Percentiles rank a stretch among this genome's conserved stretches.
phyloP scores from a whole-genome alignment of 1,140 invertebrate genomes.

The Lepidurus couesii region DNA sequence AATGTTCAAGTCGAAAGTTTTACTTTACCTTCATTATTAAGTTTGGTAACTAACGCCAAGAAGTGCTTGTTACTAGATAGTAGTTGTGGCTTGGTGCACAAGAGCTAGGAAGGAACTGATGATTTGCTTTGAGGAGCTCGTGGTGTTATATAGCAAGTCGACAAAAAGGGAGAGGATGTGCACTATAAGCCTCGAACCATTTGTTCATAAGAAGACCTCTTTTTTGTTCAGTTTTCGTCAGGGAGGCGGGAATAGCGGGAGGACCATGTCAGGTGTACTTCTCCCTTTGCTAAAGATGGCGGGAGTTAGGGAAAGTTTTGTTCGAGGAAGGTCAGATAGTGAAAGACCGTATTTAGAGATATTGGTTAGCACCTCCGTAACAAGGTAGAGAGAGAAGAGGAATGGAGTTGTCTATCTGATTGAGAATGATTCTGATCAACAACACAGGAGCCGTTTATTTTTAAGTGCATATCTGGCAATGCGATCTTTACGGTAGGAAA shows the following conservation, averaged over 20 bases:
- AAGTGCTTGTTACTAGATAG: not conserved
- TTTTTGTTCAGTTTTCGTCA: not conserved
- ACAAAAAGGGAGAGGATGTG: not conserved
- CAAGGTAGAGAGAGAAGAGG: no score
- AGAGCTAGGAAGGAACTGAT: not conserved
- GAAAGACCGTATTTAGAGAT: not conserved
- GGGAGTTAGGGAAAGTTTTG: not conserved
- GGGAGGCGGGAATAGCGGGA: not conserved
- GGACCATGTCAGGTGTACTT: not conserved
- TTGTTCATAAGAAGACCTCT: not conserved
- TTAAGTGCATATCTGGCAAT: no score
- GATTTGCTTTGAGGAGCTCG: not conserved
- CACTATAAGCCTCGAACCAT: not conserved
- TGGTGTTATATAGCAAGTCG: not conserved
- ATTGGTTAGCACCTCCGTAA: no score
- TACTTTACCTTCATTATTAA: not conserved
- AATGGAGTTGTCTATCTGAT: no score
- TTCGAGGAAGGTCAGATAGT: not conserved
- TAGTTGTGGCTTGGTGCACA: not conserved
- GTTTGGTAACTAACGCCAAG: not conserved
- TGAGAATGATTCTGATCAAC: no score
- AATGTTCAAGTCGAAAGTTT: no score
- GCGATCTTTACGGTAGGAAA: no score
- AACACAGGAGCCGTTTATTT: no score
- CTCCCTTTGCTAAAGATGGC: no score